Percentiles rank a stretch among this genome's conserved stretches.
phyloP scores from a whole-genome alignment of 2,888 invertebrate species.

The Nomada hirtipes region DNA sequence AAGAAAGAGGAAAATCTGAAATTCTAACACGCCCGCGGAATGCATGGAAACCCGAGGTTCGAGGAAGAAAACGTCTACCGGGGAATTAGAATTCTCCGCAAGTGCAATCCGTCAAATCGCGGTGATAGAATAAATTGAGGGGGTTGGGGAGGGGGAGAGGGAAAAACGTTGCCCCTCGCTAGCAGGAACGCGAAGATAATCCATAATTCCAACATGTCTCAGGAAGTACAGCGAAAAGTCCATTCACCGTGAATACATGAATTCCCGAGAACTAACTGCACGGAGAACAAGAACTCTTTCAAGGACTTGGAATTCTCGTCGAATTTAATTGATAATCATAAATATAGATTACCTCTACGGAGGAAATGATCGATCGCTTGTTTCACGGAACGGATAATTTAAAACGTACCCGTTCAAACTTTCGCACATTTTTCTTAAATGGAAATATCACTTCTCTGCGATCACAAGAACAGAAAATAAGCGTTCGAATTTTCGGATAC shows the following conservation, averaged over 20 bases:
- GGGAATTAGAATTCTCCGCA: constrained; percentile 31
- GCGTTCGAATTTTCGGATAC: too few species aligned
- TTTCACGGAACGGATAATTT: too few species aligned
- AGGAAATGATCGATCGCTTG: not conserved
- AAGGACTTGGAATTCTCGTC: not conserved
- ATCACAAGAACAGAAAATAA: too few species aligned
- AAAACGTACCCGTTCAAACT: too few species aligned
- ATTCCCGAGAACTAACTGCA: constrained; percentile 20
- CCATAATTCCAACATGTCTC: constrained; percentile 34
- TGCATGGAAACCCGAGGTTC: constrained; percentile 6
- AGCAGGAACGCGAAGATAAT: constrained; percentile 33
- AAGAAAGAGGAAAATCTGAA: constrained; percentile 4
- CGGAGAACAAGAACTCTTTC: constrained; percentile 20
- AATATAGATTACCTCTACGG: not conserved
- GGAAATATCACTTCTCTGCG: too few species aligned
- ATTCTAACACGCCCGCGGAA: constrained; percentile 2
- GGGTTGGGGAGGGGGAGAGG: not conserved
- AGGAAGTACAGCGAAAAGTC: constrained; percentile 37
- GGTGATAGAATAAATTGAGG: constrained; percentile 41
- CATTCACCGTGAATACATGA: constrained; percentile 41
- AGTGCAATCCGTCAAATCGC: constrained; percentile 35
- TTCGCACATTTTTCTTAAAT: too few species aligned
- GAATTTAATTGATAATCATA: not conserved
- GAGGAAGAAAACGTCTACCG: constrained; percentile 4
- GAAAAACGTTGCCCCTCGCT: constrained; percentile 27